Percentiles rank a stretch among this genome's conserved stretches.
phyloP scores from a whole-genome alignment of 2,797 vertebrate species.

The Selene dorsalis region DNA sequence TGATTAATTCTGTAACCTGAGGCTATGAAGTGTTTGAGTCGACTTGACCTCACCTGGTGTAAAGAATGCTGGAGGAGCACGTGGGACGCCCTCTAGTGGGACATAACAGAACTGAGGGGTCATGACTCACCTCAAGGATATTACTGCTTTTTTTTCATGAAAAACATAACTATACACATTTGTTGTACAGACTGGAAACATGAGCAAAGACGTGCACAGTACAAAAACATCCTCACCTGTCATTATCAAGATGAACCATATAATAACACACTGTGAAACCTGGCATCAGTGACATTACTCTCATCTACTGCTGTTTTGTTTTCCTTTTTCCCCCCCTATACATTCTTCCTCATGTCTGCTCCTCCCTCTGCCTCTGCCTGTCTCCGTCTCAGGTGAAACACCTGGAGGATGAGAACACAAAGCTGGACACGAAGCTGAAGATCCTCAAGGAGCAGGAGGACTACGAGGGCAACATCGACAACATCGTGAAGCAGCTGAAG shows the following conservation, averaged over 20 bases:
- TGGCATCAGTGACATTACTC: neutral
- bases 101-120: neutral
- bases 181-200: neutral
- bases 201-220: neutral
- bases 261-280: neutral
- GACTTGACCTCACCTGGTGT: neutral
- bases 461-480: constrained; percentile 78
- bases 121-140: neutral
- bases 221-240: neutral
- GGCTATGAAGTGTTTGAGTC: constrained; percentile 28
- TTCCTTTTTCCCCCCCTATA: too few relatives aligned
- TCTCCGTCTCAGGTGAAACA: constrained; percentile 73
- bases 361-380: neutral
- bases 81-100: constrained; percentile 50
- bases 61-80: neutral
- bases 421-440: constrained; percentile 78
- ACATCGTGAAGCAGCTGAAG: constrained; percentile 66
- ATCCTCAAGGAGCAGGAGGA: constrained; percentile 79
- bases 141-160: neutral
- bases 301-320: neutral
- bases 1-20: constrained; percentile 1
- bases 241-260: constrained; percentile 1
- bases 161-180: neutral
- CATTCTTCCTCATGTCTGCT: neutral
- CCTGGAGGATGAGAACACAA: constrained; percentile 82